Conservation (phyloP, 30 jellyfish, hydroid and myxozoan genomes). For the Clytia hemisphaerica region DNA sequence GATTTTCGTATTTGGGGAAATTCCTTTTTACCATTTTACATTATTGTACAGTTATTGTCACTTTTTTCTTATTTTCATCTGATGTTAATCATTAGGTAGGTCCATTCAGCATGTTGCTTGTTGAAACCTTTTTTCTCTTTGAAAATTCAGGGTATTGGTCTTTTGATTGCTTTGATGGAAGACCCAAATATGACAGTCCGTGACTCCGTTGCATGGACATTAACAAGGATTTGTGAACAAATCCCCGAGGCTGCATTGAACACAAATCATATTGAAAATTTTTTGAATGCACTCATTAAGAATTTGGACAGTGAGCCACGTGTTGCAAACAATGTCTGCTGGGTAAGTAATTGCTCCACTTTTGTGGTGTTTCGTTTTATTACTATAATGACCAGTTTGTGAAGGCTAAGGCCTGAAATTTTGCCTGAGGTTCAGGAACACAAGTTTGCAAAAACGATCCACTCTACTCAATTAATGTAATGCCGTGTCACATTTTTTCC, state of each 20-base stretch:
- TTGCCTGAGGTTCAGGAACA: too few species aligned
- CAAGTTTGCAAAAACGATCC: too few species aligned
- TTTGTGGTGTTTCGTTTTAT: too few species aligned
- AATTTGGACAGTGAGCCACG: conserved; percentile 94
- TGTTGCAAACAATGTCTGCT: conserved; percentile 93
- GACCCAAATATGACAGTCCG: conserved; percentile 86
- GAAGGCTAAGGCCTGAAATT: too few species aligned
- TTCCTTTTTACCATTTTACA: too few species aligned
- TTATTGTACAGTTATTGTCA: background rate
- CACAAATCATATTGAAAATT: conserved; percentile 48
- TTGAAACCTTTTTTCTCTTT: background rate
- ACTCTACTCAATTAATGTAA: too few species aligned
- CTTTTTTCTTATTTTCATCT: too few species aligned
- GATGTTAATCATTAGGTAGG: too few species aligned
- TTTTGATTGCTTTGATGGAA: conserved; percentile 59
- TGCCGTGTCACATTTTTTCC: too few species aligned
- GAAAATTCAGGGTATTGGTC: conserved; percentile 84
- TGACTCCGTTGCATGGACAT: conserved; percentile 94
- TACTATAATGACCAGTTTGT: too few species aligned
- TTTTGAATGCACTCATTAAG: conserved; percentile 59
- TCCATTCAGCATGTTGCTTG: background rate
- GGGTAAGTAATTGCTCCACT: conserved; percentile 75
- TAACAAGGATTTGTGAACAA: conserved; percentile 90
- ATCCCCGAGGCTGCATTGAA: conserved; percentile 93
- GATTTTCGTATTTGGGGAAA: too few species aligned